phyloP scores from a whole-genome alignment of 2,888 invertebrate species.

The Digitonthophagus gazella region DNA sequence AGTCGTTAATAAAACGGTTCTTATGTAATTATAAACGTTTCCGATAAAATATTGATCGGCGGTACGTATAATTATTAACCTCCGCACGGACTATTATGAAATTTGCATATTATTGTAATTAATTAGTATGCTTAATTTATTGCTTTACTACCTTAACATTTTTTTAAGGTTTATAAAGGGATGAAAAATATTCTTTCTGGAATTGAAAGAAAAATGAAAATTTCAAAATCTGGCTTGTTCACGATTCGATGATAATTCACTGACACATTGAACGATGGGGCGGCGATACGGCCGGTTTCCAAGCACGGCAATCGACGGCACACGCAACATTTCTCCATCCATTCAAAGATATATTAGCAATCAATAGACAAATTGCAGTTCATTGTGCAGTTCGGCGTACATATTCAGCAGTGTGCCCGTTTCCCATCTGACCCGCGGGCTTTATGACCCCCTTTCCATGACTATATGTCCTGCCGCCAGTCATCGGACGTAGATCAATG shows the following conservation, averaged over 20 bases:
- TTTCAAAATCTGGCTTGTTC: background rate
- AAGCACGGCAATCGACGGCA: conserved; percentile 3
- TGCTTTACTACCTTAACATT: too few relatives aligned
- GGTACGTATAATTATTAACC: too few relatives aligned
- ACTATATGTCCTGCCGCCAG: conserved; percentile 6
- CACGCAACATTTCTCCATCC: conserved; percentile 11
- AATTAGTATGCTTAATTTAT: too few relatives aligned
- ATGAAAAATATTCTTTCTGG: too few relatives aligned
- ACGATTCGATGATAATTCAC: background rate
- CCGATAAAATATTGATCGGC: too few relatives aligned
- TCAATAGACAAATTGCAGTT: conserved; percentile 15
- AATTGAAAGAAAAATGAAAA: too few relatives aligned
- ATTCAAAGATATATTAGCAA: conserved; percentile 13
- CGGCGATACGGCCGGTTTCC: conserved; percentile 11
- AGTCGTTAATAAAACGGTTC: too few relatives aligned
- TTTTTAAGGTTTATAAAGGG: too few relatives aligned
- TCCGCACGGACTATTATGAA: too few relatives aligned
- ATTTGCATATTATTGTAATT: too few relatives aligned
- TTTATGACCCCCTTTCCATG: background rate
- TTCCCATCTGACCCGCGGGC: background rate
- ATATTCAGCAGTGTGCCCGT: background rate
- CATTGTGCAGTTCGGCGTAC: conserved; percentile 2
- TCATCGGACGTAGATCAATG: conserved; percentile 9
- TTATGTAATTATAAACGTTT: too few relatives aligned
- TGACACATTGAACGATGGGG: conserved; percentile 1